Base-by-base conservation (phyloP, 2,797 vertebrate genomes). In the Gallinago stenura region DNA sequence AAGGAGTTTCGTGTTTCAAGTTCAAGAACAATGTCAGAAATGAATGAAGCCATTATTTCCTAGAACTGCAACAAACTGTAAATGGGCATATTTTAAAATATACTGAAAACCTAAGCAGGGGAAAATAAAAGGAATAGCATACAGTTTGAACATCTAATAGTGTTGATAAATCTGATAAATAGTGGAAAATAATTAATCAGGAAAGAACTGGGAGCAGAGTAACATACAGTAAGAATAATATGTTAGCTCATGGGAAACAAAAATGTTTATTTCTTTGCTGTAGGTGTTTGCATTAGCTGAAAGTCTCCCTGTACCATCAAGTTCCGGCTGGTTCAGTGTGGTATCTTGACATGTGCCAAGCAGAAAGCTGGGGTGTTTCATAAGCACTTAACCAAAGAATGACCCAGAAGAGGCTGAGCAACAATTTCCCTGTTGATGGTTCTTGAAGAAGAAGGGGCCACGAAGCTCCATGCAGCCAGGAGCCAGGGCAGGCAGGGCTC, bases 31-130 rank as follows among this genome's bases (percentile, higher is more conserved):
- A 69, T 60, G 73, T 64, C 80, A 90, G 80, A 84, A 94, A 73
- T 26, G 95, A 94, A 95, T 87, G 69, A 87, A 86, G 64, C 31
- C 33, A 79, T 90, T 94, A 91, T 84, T 91, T 94, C 77, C 46
- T 70, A 35, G 22, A 45, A 10, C 33, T 70, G 41, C 62, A 81
- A 43, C 62, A 79, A 53, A 16, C 72, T 81, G 41, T 70, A 93
- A 91, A 84, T 66, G 51, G 70, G 37, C 10, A 18, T 92, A 46
- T 71, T 93, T 93, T 86, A 89, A 92, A 94, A 89, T 45, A 62
- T 11, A 72, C 18, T 79, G 80, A 65, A 94, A 89, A 60, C 6
- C 8, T 90, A 62, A 82, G 33, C 43, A 48, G 33, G 26, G 33
- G 33, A 60, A 83, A 91, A 86, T 73, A 83, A 90, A 83, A 90